Conservation (phyloP, 2,888 invertebrate genomes). For the Mythimna lalbum region DNA sequence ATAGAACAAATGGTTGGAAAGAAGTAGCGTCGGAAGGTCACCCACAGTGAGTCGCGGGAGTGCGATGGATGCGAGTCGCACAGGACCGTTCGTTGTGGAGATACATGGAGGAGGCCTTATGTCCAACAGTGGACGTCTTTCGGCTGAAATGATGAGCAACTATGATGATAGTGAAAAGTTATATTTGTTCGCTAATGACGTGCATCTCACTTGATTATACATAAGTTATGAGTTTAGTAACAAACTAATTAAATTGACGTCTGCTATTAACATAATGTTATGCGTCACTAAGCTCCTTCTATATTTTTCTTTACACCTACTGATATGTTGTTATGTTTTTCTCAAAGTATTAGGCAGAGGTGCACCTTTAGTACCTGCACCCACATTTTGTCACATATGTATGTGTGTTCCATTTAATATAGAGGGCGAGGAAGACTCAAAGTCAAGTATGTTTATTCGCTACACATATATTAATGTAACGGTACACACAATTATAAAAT, state of each 20-base stretch:
- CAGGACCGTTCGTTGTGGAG: too few species aligned
- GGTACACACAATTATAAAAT: too few species aligned
- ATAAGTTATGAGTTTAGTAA: not conserved
- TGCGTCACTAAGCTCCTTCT: not conserved
- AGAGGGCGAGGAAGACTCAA: not conserved
- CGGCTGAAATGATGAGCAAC: too few species aligned
- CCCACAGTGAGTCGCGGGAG: too few species aligned
- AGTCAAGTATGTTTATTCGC: not conserved
- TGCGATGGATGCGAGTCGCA: too few species aligned
- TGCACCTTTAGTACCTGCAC: not conserved
- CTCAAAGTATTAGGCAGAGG: not conserved
- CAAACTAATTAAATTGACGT: not conserved
- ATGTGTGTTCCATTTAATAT: not conserved
- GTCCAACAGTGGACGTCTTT: not conserved
- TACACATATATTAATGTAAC: not conserved
- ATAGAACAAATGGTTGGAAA: not conserved
- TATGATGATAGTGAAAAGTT: not conserved
- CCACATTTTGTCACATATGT: too few species aligned
- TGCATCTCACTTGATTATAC: not conserved
- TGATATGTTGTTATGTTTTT: not conserved
- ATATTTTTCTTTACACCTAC: not conserved
- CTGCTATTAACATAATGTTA: not conserved
- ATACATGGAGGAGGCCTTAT: too few species aligned
- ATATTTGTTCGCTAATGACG: conserved; percentile 1
- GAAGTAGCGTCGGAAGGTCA: too few species aligned